Base-by-base conservation (phyloP, 1,140 invertebrate genomes). In the Drosophila aff. region DNA sequence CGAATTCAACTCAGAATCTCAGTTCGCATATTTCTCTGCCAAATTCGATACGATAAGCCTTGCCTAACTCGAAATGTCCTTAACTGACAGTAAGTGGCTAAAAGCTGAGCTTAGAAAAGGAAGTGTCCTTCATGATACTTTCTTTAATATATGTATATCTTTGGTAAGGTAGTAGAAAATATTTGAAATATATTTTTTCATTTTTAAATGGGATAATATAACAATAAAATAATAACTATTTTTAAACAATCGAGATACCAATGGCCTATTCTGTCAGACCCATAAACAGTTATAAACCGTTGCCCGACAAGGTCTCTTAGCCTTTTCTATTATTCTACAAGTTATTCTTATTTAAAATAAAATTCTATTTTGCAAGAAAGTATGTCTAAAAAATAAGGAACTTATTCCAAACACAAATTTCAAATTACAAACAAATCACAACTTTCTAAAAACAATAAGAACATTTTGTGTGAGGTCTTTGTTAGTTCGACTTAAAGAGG, bases 1-100 rank as follows among this genome's bases (percentile, higher is more conserved):
- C 38, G n/a, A 72, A 60, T 50, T 41, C 18, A 28, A 43, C 41
- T 26, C 23, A 11, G n/a, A 49, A 26, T 63, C 33, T 18, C 9
- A 43, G 40, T 59, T 40, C 52, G n/a, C 44, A 59, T 33, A 49
- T 40, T 16, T 59, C 23, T 33, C 33, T n/a, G 18, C 10, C 11
- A 10, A 31, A 33, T 44, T 31, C 9, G 1, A 1, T n/a, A 10
- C 21, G 16, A 16, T 26, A 18, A 16, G 13, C 11, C 13, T 13
- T 38, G 13, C 13, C 33, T 55, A 23, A 6, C 1, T 13, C 0
- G 33, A 16, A 55, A 6, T 9, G 52, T 55, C 13, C 33, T 31
- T 18, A 52, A 52, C 10, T 33, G 4, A 28, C 9, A 28, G 16
- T n/a, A 2, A 28, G 16, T 23, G 15, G 7, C 23, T 7, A 49